Evolutionary conservation across 2,113 vertebrate genomes (phyloP).

Genomic region (Austrofundulus limnaeus): DNA sequence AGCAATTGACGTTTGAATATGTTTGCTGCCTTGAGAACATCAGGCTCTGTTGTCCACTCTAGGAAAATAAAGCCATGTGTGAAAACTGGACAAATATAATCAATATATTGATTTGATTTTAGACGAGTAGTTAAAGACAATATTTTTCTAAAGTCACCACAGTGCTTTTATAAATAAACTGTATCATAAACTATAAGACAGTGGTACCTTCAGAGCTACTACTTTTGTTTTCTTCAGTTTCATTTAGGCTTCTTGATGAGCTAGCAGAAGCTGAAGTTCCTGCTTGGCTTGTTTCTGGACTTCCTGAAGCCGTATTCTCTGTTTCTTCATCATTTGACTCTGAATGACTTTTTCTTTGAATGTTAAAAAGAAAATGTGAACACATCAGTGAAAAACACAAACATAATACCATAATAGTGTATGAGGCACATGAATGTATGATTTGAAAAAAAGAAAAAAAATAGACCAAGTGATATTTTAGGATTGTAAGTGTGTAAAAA

Average conservation of each 20-base stretch:
- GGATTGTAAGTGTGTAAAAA: not conserved
- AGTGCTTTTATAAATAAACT: not conserved
- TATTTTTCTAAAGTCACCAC: not conserved
- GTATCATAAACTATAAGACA: not conserved
- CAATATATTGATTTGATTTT: no score
- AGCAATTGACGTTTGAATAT: not conserved
- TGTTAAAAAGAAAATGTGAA: slow-evolving; percentile 6
- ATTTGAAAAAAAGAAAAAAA: no score
- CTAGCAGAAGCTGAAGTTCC: slow-evolving; percentile 1
- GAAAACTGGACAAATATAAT: no score
- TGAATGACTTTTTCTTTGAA: slow-evolving; percentile 4
- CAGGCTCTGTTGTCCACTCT: slow-evolving; percentile 3
- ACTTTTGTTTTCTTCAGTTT: not conserved
- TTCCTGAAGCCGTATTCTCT: not conserved
- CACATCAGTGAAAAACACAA: not conserved
- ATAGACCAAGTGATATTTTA: not conserved
- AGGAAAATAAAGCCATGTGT: no score
- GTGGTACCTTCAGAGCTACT: not conserved
- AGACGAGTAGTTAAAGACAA: no score
- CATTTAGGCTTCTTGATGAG: not conserved
- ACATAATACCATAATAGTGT: slow-evolving; percentile 1
- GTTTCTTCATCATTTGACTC: not conserved
- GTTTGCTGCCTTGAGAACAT: not conserved
- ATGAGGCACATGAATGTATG: not conserved
- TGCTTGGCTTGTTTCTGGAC: not conserved